phyloP scores from a whole-genome alignment of 2,888 invertebrate species.

The Philereme transversata region DNA sequence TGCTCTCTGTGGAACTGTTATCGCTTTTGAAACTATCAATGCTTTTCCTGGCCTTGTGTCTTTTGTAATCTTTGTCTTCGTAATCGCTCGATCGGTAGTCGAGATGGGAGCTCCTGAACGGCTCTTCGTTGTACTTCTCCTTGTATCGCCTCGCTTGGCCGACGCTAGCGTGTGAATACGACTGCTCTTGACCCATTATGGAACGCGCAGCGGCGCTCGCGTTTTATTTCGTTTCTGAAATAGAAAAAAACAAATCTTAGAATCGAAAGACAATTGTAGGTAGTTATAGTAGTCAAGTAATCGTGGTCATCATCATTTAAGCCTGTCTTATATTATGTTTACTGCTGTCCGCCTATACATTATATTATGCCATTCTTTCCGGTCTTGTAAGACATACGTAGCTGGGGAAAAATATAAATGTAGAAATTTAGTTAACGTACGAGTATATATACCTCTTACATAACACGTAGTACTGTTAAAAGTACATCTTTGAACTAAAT shows the following conservation, averaged over 20 bases:
- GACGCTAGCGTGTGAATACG: slow-evolving; percentile 69
- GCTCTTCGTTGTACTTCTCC: slow-evolving; percentile 67
- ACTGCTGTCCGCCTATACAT: no score
- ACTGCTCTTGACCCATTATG: slow-evolving; percentile 80
- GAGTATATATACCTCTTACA: no score
- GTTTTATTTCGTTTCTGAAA: slow-evolving; percentile 64
- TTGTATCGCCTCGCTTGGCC: slow-evolving; percentile 58
- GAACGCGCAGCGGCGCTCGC: slow-evolving; percentile 56
- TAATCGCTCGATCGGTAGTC: slow-evolving; percentile 58
- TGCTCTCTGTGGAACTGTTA: slow-evolving; percentile 74
- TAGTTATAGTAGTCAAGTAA: no score
- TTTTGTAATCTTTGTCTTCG: slow-evolving; percentile 58
- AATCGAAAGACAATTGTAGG: not conserved
- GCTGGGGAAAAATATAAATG: no score
- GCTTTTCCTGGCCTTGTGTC: slow-evolving; percentile 66
- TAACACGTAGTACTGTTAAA: no score
- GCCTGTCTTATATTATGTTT: no score
- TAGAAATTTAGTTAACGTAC: no score
- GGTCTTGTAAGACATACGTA: no score
- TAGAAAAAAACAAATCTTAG: slow-evolving; percentile 24
- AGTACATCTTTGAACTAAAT: no score
- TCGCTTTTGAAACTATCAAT: slow-evolving; percentile 76
- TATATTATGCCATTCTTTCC: no score
- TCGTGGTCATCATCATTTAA: no score
- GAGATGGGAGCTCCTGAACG: slow-evolving; percentile 52